Evolutionary conservation across 2,797 vertebrate species (phyloP).

Genomic region (Masticophis lateralis): DNA sequence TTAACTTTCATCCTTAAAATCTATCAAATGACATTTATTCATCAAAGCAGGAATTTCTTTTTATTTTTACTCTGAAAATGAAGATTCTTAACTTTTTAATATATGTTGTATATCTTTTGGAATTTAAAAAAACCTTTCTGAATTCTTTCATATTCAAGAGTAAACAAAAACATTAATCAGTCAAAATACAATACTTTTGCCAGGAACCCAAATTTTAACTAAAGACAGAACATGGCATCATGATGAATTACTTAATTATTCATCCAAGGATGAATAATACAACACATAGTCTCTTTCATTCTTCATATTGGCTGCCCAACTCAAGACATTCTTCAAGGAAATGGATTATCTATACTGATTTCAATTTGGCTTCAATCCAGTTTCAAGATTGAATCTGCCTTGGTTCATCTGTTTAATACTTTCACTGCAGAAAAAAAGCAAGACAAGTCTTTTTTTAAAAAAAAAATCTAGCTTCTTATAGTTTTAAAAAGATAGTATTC

Average conservation of each 20-base stretch:
- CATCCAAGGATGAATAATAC: background rate
- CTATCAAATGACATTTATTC: slow-evolving; percentile 70
- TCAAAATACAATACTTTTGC: background rate
- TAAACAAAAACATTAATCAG: slow-evolving; percentile 10
- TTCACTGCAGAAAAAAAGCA: background rate
- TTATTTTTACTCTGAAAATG: slow-evolving; percentile 53
- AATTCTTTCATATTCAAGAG: background rate
- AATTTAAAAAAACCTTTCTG: background rate
- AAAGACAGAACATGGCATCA: slow-evolving; percentile 10
- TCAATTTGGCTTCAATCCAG: background rate
- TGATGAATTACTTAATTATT: slow-evolving; percentile 14
- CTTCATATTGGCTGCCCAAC: background rate
- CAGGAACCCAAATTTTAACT: background rate
- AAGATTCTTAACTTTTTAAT: background rate
- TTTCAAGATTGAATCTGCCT: background rate
- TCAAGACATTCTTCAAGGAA: background rate
- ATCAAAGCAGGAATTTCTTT: slow-evolving; percentile 68
- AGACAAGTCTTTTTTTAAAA: background rate
- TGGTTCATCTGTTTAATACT: background rate
- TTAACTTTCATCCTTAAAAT: slow-evolving; percentile 65
- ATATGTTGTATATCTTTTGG: slow-evolving; percentile 3
- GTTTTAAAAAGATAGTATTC: background rate
- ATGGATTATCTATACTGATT: slow-evolving; percentile 8
- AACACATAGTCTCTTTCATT: slow-evolving; percentile 16
- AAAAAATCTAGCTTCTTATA: background rate